A percentile compares a stretch with the other conserved stretches of the same genome.
These are phyloP conservation scores for Eublepharis macularius DNA, from an alignment of 2,113 vertebrate species.

Conservation along the genomic window DNA sequence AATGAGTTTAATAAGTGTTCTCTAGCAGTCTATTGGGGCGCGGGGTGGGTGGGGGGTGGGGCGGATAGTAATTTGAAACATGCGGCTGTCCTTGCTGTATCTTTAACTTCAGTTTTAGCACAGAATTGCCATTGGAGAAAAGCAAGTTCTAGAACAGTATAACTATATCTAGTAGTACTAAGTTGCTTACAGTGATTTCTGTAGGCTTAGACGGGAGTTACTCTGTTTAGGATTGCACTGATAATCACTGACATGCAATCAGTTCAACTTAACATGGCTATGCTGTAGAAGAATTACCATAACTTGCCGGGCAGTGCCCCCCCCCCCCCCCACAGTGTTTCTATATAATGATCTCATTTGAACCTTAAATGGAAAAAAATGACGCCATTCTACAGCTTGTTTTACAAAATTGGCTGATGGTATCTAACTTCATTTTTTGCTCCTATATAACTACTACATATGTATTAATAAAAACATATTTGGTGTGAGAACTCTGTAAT, in stretches of 20 bases:
- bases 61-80: constrained; percentile 9
- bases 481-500: constrained; percentile 43
- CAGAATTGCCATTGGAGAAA: constrained; percentile 17
- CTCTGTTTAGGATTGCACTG: too few relatives aligned
- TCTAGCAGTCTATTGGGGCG: background rate
- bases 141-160: background rate
- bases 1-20: background rate
- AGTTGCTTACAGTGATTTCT: too few relatives aligned
- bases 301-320: background rate
- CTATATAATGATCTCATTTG: background rate
- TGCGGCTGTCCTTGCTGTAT: background rate
- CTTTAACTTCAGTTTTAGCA: constrained; percentile 21
- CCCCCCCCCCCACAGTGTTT: too few relatives aligned
- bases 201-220: too few relatives aligned
- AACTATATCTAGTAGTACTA: background rate
- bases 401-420: constrained; percentile 18
- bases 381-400: background rate
- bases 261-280: background rate
- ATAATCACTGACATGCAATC: background rate
- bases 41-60: background rate
- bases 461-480: constrained; percentile 37
- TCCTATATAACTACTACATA: background rate
- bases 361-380: background rate
- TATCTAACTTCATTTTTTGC: fast-evolving
- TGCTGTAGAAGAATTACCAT: background rate